These are phyloP conservation scores for Callipepla californica DNA, from an alignment of 2,113 vertebrate species.

Conservation along the genomic window DNA sequence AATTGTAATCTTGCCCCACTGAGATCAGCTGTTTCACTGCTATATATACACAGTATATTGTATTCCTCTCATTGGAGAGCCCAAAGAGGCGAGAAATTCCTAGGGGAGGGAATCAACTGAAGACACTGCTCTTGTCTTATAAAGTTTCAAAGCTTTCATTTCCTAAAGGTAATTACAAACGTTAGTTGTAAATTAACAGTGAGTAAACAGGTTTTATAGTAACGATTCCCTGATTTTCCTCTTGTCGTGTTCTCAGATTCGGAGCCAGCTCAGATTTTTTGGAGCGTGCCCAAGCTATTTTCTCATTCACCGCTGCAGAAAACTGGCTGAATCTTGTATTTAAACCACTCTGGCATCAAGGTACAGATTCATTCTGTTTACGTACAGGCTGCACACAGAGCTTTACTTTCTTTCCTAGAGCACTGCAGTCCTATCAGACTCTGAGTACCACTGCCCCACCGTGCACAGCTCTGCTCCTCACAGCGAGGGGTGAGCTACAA, in stretches of 20 bases:
- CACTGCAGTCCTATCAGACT: neutral
- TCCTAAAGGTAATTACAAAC: neutral
- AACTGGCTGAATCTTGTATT: neutral
- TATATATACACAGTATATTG: conserved; percentile 64
- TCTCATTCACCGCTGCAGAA: neutral
- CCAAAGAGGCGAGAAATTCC: conserved; percentile 50
- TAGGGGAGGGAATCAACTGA: neutral
- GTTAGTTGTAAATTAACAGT: neutral
- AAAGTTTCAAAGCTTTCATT: neutral
- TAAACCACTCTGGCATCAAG: neutral
- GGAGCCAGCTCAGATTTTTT: neutral
- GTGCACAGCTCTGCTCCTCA: neutral
- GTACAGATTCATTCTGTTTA: neutral
- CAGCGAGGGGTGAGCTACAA: fast-evolving
- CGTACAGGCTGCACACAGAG: neutral
- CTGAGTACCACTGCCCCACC: neutral
- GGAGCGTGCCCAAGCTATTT: neutral
- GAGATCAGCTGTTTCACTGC: conserved; percentile 67
- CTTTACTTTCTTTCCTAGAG: neutral
- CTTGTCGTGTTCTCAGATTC: neutral
- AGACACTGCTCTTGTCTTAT: neutral
- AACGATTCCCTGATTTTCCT: neutral
- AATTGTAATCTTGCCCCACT: conserved; percentile 51
- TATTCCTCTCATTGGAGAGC: conserved; percentile 39
- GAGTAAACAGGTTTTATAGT: neutral